These are phyloP conservation scores for Mola mola DNA, from an alignment of 2,113 vertebrate species.

Conservation along the genomic window DNA sequence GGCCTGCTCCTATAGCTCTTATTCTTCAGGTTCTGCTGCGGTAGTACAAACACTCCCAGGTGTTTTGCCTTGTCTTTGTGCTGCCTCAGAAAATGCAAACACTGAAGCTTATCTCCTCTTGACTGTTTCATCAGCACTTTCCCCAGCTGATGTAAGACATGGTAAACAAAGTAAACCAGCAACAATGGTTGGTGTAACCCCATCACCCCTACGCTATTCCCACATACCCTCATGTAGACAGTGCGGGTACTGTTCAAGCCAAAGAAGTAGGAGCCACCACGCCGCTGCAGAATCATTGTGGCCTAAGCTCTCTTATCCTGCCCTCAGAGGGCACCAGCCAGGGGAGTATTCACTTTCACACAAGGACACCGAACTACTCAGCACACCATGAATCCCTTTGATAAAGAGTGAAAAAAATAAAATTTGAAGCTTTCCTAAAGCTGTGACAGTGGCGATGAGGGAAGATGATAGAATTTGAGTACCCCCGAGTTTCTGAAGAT, in stretches of 20 bases:
- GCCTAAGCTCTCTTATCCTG: conserved; percentile 15
- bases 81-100: conserved; percentile 23
- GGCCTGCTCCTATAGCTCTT: too few species aligned
- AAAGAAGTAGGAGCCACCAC: conserved; percentile 5
- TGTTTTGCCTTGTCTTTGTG: conserved; percentile 39
- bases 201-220: conserved; percentile 22
- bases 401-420: neutral
- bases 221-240: conserved; percentile 13
- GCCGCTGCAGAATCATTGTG: conserved; percentile 17
- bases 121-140: conserved; percentile 64
- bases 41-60: too few species aligned
- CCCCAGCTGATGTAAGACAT: conserved; percentile 30
- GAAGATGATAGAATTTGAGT: conserved; percentile 26
- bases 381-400: conserved; percentile 2
- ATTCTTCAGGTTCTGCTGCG: too few species aligned
- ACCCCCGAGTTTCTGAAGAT: conserved; percentile 28
- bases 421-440: conserved; percentile 26
- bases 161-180: conserved; percentile 62
- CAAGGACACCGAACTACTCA: conserved; percentile 25
- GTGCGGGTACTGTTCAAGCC: conserved; percentile 19
- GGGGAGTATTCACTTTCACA: conserved; percentile 56
- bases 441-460: conserved; percentile 13
- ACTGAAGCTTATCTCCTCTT: conserved; percentile 27
- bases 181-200: conserved; percentile 44
- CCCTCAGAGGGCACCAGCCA: conserved; percentile 21